Evolutionary conservation across 2,888 invertebrate genomes (phyloP).

Genomic region (Amorpha juglandis): DNA sequence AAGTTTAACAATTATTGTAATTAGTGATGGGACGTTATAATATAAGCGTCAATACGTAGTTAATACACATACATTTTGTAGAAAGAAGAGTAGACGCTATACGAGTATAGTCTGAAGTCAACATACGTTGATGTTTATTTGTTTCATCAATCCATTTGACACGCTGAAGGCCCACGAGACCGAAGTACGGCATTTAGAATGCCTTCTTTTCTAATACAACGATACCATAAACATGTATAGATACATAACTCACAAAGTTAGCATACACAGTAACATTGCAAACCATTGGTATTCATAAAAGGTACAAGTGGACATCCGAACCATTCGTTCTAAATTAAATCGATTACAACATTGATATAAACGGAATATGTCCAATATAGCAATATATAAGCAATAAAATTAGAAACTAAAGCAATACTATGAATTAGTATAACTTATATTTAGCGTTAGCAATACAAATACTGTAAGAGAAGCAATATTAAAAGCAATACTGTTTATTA

Average conservation of each 20-base stretch:
- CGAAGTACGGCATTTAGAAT: not conserved
- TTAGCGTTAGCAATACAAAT: constrained; percentile 47
- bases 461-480: constrained; percentile 59
- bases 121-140: not conserved
- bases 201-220: not conserved
- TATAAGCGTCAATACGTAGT: not conserved
- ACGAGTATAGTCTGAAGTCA: no score
- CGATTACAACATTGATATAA: constrained; percentile 39
- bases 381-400: constrained; percentile 39
- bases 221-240: no score
- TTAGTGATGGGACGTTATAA: not conserved
- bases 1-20: not conserved
- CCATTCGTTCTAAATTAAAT: constrained; percentile 19
- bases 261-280: not conserved
- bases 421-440: constrained; percentile 19
- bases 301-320: constrained; percentile 29
- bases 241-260: not conserved
- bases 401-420: constrained; percentile 26
- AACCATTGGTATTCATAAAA: not conserved
- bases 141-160: constrained; percentile 3
- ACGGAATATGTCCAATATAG: constrained; percentile 31
- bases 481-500: constrained; percentile 62
- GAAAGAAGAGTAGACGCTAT: not conserved
- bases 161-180: not conserved
- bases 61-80: not conserved